phyloP scores from a whole-genome alignment of 2,113 vertebrate species.

The Mesembrinibis cayennensis region DNA sequence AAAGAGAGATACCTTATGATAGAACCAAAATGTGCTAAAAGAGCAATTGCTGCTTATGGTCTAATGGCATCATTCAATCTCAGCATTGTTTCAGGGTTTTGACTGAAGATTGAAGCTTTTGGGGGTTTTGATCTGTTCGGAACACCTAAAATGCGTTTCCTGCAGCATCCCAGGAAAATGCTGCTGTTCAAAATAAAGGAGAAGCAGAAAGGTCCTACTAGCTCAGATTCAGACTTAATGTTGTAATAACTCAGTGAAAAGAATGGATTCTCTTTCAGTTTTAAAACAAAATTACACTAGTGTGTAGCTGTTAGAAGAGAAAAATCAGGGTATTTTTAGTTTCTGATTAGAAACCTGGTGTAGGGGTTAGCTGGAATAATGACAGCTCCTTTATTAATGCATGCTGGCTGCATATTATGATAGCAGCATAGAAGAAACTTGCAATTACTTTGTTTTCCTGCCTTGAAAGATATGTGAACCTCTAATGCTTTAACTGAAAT shows the following conservation, averaged over 20 bases:
- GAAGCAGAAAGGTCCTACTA: neutral
- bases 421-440: neutral
- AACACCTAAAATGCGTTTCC: neutral
- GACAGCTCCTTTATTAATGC: neutral
- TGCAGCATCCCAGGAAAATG: neutral
- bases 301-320: neutral
- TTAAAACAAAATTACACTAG: neutral
- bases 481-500: neutral
- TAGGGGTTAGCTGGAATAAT: neutral
- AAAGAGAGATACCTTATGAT: neutral
- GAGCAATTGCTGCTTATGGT: neutral
- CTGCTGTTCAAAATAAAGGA: neutral
- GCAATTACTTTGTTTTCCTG: neutral
- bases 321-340: neutral
- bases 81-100: neutral
- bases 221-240: neutral
- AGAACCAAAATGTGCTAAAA: neutral
- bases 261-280: neutral
- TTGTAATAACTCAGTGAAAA: neutral
- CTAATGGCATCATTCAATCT: neutral
- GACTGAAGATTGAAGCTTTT: neutral
- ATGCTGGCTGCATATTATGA: neutral
- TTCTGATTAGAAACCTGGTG: neutral
- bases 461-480: neutral
- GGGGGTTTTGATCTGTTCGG: fast-evolving